Conservation (phyloP, 2,113 vertebrate genomes). For the Oryzias curvinotus region DNA sequence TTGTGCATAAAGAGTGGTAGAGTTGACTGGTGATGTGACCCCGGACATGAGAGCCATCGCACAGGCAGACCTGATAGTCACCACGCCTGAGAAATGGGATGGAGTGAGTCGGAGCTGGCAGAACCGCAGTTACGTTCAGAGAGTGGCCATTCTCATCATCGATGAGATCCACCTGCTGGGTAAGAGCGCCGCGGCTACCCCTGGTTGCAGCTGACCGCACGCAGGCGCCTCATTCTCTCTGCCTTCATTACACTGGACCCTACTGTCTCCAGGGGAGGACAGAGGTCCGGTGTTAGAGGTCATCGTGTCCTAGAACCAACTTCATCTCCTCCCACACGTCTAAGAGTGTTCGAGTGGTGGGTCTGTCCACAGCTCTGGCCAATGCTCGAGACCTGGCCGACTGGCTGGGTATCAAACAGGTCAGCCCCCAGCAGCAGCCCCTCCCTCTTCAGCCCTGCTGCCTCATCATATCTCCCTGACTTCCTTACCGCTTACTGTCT, state of each 20-base stretch:
- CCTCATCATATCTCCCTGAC: not conserved
- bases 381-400: slow-evolving; percentile 97
- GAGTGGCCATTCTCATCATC: slow-evolving; percentile 96
- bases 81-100: slow-evolving; percentile 98
- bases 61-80: slow-evolving; percentile 95
- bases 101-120: slow-evolving; percentile 98
- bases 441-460: not conserved
- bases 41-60: slow-evolving; percentile 95
- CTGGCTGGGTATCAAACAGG: slow-evolving; percentile 95
- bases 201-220: not conserved
- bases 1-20: slow-evolving; percentile 84
- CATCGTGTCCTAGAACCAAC: slow-evolving; percentile 96
- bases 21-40: slow-evolving; percentile 95
- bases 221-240: not conserved
- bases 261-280: slow-evolving; percentile 85
- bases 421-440: slow-evolving; percentile 46
- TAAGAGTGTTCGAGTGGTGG: slow-evolving; percentile 89
- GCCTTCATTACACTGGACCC: too few relatives aligned
- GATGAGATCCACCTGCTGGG: slow-evolving; percentile 98
- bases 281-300: slow-evolving; percentile 96
- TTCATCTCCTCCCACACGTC: slow-evolving; percentile 98
- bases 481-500: slow-evolving; percentile 9
- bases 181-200: slow-evolving; percentile 39
- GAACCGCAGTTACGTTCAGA: slow-evolving; percentile 95
- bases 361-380: slow-evolving; percentile 95